Base-by-base conservation (phyloP, 2,797 vertebrate species). In the Poecilia picta region DNA sequence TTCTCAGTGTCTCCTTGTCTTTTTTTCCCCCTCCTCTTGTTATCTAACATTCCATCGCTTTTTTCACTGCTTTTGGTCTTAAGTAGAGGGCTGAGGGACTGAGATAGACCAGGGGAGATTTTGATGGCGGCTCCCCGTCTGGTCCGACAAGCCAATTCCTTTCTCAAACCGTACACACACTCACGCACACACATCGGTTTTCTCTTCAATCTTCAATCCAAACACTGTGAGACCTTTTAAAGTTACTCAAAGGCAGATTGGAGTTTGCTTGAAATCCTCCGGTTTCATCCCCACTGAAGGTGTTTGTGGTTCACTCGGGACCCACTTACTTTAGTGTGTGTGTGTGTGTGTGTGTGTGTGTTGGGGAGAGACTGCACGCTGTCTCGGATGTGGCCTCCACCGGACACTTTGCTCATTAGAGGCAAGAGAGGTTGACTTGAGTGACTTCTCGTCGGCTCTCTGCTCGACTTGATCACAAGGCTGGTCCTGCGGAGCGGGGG, bases 321-420 rank as follows among this genome's bases (percentile, higher is more conserved):
- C 18, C n/a, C 77, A 80, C 83, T 79, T 73, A 75, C 84, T 87
- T 73, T 39, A 33, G 66, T 72, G 78, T 23, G 20, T 20, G 47
- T 23, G 43, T 45, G 43, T 11, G 43, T 11, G 43, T 81, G 79
- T 77, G 39, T 41, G 41, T 81, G 79, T 79, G 78, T 41, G 70
- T 77, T 43, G 79, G 8, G 73, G 16, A 51, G 82, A 43, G 89
- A 80, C 88, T 88, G 86, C 93, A 92, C 92, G 92, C 92, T 92
- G 93, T 82, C 91, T 88, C 8, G 28, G 78, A 88, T 89, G 88
- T 46, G 81, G 86, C 82, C 90, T 92, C 93, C 78, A 80, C 80
- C 72, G 95, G 93, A 95, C 83, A 89, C 93, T 95, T 95, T 95
- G 93, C 95, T 96, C 95, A 94, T 96, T 96, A 96, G 92, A 91